Base-by-base conservation (phyloP, 2,888 invertebrate genomes). In the Danaus chrysippus region DNA sequence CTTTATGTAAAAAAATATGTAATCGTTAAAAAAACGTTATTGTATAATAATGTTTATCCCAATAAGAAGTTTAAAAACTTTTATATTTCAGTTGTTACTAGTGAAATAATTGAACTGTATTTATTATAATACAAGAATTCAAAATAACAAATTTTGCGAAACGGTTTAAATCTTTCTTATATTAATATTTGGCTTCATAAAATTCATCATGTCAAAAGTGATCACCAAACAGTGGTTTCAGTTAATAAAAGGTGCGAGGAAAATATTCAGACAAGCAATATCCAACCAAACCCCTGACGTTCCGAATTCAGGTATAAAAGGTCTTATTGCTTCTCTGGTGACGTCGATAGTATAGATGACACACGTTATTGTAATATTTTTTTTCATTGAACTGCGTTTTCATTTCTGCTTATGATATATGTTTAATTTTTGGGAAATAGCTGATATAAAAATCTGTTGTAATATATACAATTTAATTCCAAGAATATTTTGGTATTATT, bases 341-440 rank as follows among this genome's bases (percentile, higher is more conserved):
- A 63, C 67, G 61, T 67, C 62, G 61, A 68, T 67, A 64, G 61
- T 53, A 62, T 49, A 61, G 59, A 63, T 61, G 63, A 62, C 56
- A 66, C 64, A 61, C 61, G 59, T 68, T 66, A 65, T 66, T 68
- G 68, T 62, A 66, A 62, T 23, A 61, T 64, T 67, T 68, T 69
- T 63, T 15, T 17, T 49, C 11, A 49, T 17, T 17, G 17, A 52
- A 42, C 10, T 57, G n/a, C 46, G 3, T 13, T 57, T 57, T 13
- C 23, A 23, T 49, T 43, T 13, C 12, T 43, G 34, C 17, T 46
- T 11, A 15, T n/a, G 19, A 43, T 23, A 54, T 43, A 15, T 12
- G 42, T 53, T 54, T 17, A 42, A 53, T 17, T n/a, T 41, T 52
- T 19, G 41, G 9, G 0, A 3, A 34, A 34, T 34, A 34, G 23